Evolutionary conservation across 2,113 vertebrate genomes (phyloP), one percentile per base, ranked within the genome.

Genomic region (Psilopsiagon aymara): DNA sequence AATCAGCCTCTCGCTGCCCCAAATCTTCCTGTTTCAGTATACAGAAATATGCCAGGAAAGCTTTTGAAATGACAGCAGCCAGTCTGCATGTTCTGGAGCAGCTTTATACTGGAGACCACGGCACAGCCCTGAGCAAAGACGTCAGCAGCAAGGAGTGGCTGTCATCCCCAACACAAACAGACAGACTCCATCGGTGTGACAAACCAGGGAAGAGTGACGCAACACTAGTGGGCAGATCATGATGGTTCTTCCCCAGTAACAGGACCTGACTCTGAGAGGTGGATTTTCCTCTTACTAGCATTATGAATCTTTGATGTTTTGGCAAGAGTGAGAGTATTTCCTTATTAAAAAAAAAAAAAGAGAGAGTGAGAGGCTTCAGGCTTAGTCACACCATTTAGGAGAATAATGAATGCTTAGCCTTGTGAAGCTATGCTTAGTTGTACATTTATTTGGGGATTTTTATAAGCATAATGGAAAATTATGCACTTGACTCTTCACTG

Each of bases 121-220:
- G 84, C 90, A 74, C 68, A 94, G 82, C 93, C 91, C 79, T 24
- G 28, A 93, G 92, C 92, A 47, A 70, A 81, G 87, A 69, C 29
- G 51, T 91, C 82, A 84, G 82, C 60, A 28, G 67, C 0, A 2
- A 66, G 69, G 64, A 94, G 84, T 10, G 62, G 29, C 67, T 70
- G 91, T 28, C 46, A 41, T 37, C 49, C 77, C 59, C 80, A 25
- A 23, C 62, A 18, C 41, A 52, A 69, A 53, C 49, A 33, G 83
- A 29, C 69, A 19, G 78, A 28, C 78, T 82, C 62, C 29, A 41
- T n/a, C 93, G 41, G 59, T 1, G 2, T 62, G 79, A 73, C 27
- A 13, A 81, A 19, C 20, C 2, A 1, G 28, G 2, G 3, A 19
- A 29, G 67, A 24, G 60, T 60, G 71, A 35, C 1, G 44, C 51